These are phyloP conservation scores for Lochmaea capreae DNA, from an alignment of 2,888 invertebrate genomes.

Conservation along the genomic window DNA sequence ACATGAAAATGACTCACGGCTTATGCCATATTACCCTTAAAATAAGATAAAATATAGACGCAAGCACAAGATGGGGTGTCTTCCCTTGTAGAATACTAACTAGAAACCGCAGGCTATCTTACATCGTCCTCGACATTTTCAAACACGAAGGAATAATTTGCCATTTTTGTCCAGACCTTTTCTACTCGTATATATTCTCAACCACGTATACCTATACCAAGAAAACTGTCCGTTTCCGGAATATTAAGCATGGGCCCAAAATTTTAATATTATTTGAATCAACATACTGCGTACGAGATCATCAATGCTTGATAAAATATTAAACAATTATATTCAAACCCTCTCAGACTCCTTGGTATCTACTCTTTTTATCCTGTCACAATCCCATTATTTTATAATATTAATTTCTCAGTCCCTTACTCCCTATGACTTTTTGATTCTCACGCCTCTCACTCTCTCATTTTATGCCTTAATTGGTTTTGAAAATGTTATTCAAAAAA, in stretches of 20 bases:
- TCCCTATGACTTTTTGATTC: too few species aligned
- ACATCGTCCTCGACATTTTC: slow-evolving; percentile 53
- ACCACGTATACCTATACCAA: slow-evolving; percentile 27
- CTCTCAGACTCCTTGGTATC: too few species aligned
- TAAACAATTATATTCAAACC: too few species aligned
- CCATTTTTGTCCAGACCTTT: slow-evolving; percentile 44
- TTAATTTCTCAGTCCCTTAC: too few species aligned
- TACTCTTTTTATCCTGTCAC: too few species aligned
- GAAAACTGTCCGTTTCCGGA: slow-evolving; percentile 27
- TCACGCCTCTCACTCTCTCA: too few species aligned
- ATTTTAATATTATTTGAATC: not conserved
- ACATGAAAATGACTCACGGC: not conserved
- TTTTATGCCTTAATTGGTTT: too few species aligned
- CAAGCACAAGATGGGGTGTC: slow-evolving; percentile 45
- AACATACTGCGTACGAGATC: not conserved
- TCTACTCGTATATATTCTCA: slow-evolving; percentile 28
- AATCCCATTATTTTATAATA: too few species aligned
- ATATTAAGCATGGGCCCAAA: slow-evolving; percentile 22
- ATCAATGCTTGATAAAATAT: not conserved
- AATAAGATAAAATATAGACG: slow-evolving; percentile 22
- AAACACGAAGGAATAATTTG: slow-evolving; percentile 54
- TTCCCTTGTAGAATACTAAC: slow-evolving; percentile 53
- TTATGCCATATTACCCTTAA: not conserved
- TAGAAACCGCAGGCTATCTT: slow-evolving; percentile 52
- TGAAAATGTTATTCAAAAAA: too few species aligned